Conservation (phyloP, 2,797 vertebrate species). For the Synanceia verrucosa region DNA sequence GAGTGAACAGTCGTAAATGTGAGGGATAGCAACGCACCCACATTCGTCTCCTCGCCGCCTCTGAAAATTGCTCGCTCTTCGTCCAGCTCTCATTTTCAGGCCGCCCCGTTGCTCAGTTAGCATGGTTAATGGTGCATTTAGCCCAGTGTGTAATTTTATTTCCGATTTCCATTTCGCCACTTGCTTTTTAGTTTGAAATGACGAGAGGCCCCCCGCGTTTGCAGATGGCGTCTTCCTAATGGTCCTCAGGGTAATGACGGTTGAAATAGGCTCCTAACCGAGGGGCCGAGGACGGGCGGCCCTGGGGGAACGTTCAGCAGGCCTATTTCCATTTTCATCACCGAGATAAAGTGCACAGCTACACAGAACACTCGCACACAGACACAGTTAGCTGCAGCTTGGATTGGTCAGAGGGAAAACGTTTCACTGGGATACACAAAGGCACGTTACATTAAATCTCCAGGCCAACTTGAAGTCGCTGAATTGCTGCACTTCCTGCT, state of each 20-base stretch:
- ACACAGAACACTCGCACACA: not conserved
- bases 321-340: slow-evolving; percentile 66
- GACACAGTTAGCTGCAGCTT: slow-evolving; percentile 14
- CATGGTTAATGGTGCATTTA: slow-evolving; percentile 82
- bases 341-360: slow-evolving; percentile 51
- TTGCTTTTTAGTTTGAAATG: slow-evolving; percentile 78
- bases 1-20: slow-evolving; percentile 44
- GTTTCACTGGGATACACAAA: slow-evolving; percentile 11
- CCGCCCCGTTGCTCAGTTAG: slow-evolving; percentile 69
- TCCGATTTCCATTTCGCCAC: slow-evolving; percentile 79
- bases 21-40: slow-evolving; percentile 25
- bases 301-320: slow-evolving; percentile 60
- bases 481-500: slow-evolving; percentile 31
- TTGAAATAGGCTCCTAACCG: slow-evolving; percentile 83
- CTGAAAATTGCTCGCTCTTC: slow-evolving; percentile 51
- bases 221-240: slow-evolving; percentile 82
- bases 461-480: slow-evolving; percentile 5
- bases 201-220: slow-evolving; percentile 66
- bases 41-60: slow-evolving; percentile 52
- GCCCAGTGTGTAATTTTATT: slow-evolving; percentile 84
- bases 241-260: slow-evolving; percentile 85
- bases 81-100: slow-evolving; percentile 58
- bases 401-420: not conserved
- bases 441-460: slow-evolving; percentile 37
- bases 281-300: slow-evolving; percentile 69